Evolutionary conservation across 2,113 vertebrate genomes (phyloP), one percentile per base, ranked within the genome.

Genomic region (Ranitomeya variabilis): DNA sequence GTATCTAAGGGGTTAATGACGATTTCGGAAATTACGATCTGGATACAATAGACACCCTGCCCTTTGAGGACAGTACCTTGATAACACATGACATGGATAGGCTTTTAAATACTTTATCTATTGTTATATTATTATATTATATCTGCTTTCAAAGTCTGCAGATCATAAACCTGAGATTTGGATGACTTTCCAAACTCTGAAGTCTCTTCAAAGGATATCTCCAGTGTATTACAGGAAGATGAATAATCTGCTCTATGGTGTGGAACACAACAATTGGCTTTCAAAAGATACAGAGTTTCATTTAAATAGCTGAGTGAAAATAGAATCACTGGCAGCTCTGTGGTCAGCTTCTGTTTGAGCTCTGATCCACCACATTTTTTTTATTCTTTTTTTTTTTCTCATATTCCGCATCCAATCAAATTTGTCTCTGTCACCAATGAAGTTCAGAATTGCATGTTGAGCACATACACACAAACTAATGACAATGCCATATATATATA

Each of bases 91-190:
- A 62, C 60, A 80, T 10, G 87, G 87, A 84, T 80, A 89, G 83
- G 81, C 90, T 77, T 90, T 90, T 83, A 78, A 90, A 54, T 37
- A 59, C 60, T 69, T 73, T 7, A 78, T 86, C 84, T 80, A 60
- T 76, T 12, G 90, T 12, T 77, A 2, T 83, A 87, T 52, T 87
- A 86, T 12, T 77, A 2, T 83, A 87, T 52, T 87, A 86, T 16
- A 18, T 83, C 52, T 0, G 90, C 91, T 93, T 91, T 90, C 92
- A 90, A 87, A 93, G 91, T 90, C 0, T 66, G 0, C 89, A 90
- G 91, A 90, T 93, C 91, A 92, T 91, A 90, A 11, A 90, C 64
- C 4, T 87, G 91, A 91, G 90, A 90, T 86, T 31, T 19, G 90
- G 87, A 88, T 92, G 91, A 91, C 87, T 90, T 77, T 86, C 89